Evolutionary conservation across 2,888 invertebrate species (phyloP), one percentile per base, ranked within the genome.

Genomic region (Agriopis leucophaearia): DNA sequence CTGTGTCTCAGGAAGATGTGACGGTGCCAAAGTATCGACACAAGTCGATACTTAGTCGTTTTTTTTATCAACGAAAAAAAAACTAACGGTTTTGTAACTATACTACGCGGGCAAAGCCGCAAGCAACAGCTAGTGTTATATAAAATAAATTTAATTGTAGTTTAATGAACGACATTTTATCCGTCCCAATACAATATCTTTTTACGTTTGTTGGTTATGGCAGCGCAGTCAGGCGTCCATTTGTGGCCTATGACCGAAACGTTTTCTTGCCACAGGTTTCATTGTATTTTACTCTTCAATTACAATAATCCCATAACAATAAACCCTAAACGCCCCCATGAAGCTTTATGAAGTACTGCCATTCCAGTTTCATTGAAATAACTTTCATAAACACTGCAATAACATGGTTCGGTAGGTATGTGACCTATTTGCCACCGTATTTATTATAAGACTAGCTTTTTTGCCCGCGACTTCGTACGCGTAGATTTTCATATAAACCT

Each of bases 151-250:
- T 78, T 75, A 78, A 80, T 77, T 78, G 77, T 57, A 71, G 61
- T 71, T 75, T 80, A 78, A 81, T 81, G 74, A 80, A 77, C 68
- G 65, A 67, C 72, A 76, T 79, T n/a, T 78, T 71, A 76, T 68
- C 52, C 62, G 72, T 68, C 63, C 65, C 58, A 70, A 68, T 74
- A 71, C 71, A 75, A 73, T 75, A 73, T 79, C 72, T 78, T 72
- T 69, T 76, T 72, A 70, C 72, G 65, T 70, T 70, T 68, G 66
- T 72, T 77, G 69, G 69, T 72, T 58, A 54, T 42, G 40, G 59
- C 62, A 35, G 52, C 47, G n/a, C 67, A 72, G 66, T 70, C 74
- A 75, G 72, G 70, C 65, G 67, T 74, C 70, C 64, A 71, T 75
- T 71, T 73, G 69, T 69, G 72, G 70, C 66, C 68, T 75, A 70